Conservation (phyloP, 2,113 vertebrate species). For the Grallaria varia region DNA sequence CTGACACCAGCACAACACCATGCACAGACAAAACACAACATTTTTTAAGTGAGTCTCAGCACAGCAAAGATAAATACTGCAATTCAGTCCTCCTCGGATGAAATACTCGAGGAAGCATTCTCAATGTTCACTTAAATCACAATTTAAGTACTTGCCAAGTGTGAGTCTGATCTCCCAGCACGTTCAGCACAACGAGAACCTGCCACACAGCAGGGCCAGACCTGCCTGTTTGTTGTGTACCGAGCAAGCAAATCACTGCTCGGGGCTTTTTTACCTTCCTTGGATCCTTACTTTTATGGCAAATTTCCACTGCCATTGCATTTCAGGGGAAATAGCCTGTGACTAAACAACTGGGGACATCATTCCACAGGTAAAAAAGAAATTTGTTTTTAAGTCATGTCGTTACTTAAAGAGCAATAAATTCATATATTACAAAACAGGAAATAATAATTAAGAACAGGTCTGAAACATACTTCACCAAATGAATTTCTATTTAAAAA, state of each 20-base stretch:
- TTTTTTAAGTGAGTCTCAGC: neutral
- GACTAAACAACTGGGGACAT: conserved; percentile 45
- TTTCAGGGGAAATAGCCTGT: conserved; percentile 48
- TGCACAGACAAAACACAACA: neutral
- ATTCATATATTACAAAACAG: conserved; percentile 54
- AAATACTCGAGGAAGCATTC: neutral
- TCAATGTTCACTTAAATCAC: neutral
- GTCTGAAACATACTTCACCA: neutral
- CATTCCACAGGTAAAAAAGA: conserved; percentile 54
- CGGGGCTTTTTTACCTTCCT: neutral
- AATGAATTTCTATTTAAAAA: neutral
- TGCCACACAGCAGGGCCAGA: neutral
- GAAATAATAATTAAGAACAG: conserved; percentile 15
- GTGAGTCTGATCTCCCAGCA: neutral
- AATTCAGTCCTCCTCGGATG: neutral
- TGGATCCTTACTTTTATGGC: neutral
- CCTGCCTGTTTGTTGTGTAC: neutral
- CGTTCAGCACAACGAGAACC: neutral
- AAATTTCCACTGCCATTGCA: conserved; percentile 22
- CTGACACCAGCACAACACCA: neutral
- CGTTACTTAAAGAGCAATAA: conserved; percentile 59
- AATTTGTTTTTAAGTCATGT: conserved; percentile 39
- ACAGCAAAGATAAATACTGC: neutral
- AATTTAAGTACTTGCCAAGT: neutral
- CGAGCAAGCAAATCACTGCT: neutral